Base-by-base conservation (phyloP, 23 tunicate genomes). In the Clavelina lepadiformis region DNA sequence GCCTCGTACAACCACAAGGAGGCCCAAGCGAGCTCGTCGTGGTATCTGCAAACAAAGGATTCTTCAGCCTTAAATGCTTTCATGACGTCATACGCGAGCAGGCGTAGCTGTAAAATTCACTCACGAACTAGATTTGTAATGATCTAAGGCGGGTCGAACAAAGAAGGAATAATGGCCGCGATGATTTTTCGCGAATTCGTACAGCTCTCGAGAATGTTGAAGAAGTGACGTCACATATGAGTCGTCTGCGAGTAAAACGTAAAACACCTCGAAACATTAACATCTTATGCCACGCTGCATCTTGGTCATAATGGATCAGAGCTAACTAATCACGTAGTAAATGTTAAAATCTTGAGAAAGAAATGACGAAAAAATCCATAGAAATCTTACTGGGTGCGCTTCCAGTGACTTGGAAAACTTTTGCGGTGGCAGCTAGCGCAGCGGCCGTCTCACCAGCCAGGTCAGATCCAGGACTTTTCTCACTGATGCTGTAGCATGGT, bases 371-470 rank as follows among this genome's bases (percentile, higher is more conserved):
- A n/a, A n/a, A n/a, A n/a, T n/a, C n/a, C n/a, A n/a, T n/a, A n/a
- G n/a, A n/a, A n/a, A n/a, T 26, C 71, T 59, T 68, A 88, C 96
- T 54, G 38, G 26, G 37, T 26, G 29, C 32, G 67, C 72, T 68
- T 13, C 88, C 88, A 23, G 72, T 79, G 23, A 27, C 60, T 22
- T 80, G 58, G 77, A 74, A 83, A 1, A 92, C 92, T 61, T 68
- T 67, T 0, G 92, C 86, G 3, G 93, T 78, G 28, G 98, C 93
- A 11, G 93, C 86, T 54, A 92, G 63, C 13, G 98, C 98, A n/a
- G 98, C 98, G 1, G 98, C 85, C 2, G 88, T 83, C 72, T 92
- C 98, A 0, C 70, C 98, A 31, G 85, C 78, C 52, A 92, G 55
- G 51, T 92, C 98, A 0, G 93, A 71, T 0, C 96, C 96, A 19